These are phyloP conservation scores for Ichneumoninae sp. DNA, from an alignment of 2,888 invertebrate species.

Conservation along the genomic window DNA sequence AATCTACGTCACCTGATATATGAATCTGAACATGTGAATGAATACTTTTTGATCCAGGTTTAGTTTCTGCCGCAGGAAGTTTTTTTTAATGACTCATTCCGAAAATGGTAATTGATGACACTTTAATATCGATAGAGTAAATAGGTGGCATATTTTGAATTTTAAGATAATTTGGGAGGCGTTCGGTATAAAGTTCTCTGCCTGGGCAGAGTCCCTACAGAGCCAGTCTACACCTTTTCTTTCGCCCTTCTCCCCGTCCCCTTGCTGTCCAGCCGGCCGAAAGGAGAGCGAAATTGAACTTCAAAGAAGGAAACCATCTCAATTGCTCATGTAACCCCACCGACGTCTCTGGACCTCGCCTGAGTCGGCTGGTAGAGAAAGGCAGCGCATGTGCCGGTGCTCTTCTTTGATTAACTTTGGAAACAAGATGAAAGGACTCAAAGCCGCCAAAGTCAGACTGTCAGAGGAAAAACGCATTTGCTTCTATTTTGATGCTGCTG, in stretches of 20 bases:
- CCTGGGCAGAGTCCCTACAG: neutral
- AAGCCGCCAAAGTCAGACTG: neutral
- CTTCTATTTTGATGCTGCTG: neutral
- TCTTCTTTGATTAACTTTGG: neutral
- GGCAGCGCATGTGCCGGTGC: neutral
- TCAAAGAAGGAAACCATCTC: constrained; percentile 44
- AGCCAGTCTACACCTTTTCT: constrained; percentile 12
- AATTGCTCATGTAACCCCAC: constrained; percentile 33
- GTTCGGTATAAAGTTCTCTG: constrained; percentile 7
- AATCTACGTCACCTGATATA: neutral
- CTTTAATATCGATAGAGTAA: neutral
- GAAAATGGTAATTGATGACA: neutral
- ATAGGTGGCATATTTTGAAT: neutral
- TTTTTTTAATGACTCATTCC: neutral
- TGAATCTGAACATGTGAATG: neutral
- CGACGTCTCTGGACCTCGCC: neutral
- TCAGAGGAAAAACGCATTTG: neutral
- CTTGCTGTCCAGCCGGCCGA: neutral
- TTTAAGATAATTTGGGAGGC: constrained; percentile 9
- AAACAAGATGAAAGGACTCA: neutral
- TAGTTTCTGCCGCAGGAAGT: neutral
- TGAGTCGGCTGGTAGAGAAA: neutral
- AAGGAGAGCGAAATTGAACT: constrained; percentile 43
- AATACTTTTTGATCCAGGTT: neutral
- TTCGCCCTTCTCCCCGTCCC: neutral